These are phyloP conservation scores for Hystrix brachyura DNA, from an alignment of 2,113 vertebrate genomes.

Conservation along the genomic window DNA sequence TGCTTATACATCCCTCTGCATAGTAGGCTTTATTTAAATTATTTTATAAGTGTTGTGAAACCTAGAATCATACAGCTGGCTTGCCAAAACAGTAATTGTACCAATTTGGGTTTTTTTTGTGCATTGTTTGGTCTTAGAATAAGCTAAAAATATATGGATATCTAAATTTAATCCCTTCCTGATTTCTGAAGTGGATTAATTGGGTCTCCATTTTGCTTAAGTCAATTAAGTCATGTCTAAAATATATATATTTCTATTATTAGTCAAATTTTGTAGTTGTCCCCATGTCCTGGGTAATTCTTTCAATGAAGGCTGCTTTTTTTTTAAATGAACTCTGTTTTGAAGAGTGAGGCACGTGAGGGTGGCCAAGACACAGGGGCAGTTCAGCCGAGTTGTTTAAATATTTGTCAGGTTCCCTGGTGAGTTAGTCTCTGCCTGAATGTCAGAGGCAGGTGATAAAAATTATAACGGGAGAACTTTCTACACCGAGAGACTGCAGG, in stretches of 20 bases:
- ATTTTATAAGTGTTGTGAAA: neutral
- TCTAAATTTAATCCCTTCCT: neutral
- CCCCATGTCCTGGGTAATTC: neutral
- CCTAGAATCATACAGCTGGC: neutral
- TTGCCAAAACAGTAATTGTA: neutral
- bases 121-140: neutral
- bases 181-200: neutral
- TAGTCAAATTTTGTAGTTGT: neutral
- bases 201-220: neutral
- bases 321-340: neutral
- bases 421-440: constrained; percentile 5
- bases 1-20: neutral
- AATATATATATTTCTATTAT: neutral
- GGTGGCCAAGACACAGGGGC: neutral
- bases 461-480: constrained; percentile 54
- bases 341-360: neutral
- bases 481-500: neutral
- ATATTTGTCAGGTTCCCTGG: neutral
- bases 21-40: neutral
- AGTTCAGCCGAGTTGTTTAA: constrained; percentile 14
- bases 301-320: neutral
- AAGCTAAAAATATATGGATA: neutral
- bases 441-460: constrained; percentile 52
- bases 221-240: neutral
- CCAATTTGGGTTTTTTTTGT: neutral